Conservation (phyloP, 2,888 invertebrate species). For the Thecocarcelia acutangulata region DNA sequence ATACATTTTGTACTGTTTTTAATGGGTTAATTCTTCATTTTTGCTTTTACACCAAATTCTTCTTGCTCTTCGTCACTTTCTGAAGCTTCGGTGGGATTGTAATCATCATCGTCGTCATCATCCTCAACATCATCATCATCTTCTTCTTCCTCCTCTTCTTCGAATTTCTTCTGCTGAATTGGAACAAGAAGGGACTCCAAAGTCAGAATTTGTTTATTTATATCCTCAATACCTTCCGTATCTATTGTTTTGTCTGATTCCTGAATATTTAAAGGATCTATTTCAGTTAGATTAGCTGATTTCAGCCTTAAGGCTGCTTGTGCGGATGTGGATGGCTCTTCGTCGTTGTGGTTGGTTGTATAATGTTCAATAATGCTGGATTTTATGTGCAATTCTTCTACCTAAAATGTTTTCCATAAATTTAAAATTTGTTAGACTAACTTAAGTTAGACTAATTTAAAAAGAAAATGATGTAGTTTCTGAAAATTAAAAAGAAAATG, state of each 20-base stretch:
- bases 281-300: not conserved
- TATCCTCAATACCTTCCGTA: constrained; percentile 55
- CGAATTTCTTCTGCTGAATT: constrained; percentile 17
- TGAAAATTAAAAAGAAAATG: no score
- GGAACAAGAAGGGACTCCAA: constrained; percentile 61
- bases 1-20: not conserved
- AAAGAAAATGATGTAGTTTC: no score
- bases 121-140: constrained; percentile 48
- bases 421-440: not conserved
- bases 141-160: constrained; percentile 59
- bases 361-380: constrained; percentile 47
- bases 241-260: not conserved
- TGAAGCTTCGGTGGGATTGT: constrained; percentile 16
- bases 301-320: constrained; percentile 28
- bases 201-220: constrained; percentile 57
- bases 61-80: constrained; percentile 28
- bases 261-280: not conserved
- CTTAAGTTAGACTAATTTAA: no score
- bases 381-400: constrained; percentile 63
- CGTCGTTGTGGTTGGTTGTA: constrained; percentile 16
- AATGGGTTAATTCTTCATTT: constrained; percentile 18
- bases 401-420: constrained; percentile 34
- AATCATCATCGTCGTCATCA: constrained; percentile 37
- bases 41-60: constrained; percentile 12
- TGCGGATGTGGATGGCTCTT: constrained; percentile 53